These are phyloP conservation scores for Pica pica DNA, from an alignment of 2,113 vertebrate species.

Conservation along the genomic window DNA sequence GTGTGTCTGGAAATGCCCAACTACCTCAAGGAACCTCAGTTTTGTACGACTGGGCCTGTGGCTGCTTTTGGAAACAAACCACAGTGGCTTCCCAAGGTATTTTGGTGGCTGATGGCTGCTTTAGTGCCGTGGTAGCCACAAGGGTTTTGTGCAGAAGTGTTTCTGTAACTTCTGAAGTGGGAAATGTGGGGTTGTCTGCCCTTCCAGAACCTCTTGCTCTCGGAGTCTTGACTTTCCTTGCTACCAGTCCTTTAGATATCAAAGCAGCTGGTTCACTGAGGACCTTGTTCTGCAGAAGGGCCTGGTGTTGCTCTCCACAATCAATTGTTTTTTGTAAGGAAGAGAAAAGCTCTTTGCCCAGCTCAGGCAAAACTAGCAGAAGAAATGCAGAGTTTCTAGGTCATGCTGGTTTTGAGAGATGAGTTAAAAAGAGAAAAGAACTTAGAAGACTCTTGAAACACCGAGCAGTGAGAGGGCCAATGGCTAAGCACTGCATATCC, in stretches of 20 bases:
- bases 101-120: background rate
- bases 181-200: background rate
- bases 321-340: background rate
- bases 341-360: background rate
- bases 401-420: background rate
- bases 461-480: background rate
- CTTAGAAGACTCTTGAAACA: background rate
- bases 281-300: background rate
- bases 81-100: background rate
- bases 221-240: background rate
- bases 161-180: background rate
- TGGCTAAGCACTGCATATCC: background rate
- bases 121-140: background rate
- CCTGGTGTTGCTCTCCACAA: background rate
- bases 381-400: constrained; percentile 7
- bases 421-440: background rate
- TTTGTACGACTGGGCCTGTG: background rate
- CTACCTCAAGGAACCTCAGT: background rate
- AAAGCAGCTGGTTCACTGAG: background rate
- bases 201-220: background rate
- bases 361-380: background rate
- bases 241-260: background rate
- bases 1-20: background rate
- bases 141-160: background rate
- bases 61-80: background rate